Evolutionary conservation across 2,888 invertebrate species (phyloP).

Genomic region (Caenorhabditis macrosperma): DNA sequence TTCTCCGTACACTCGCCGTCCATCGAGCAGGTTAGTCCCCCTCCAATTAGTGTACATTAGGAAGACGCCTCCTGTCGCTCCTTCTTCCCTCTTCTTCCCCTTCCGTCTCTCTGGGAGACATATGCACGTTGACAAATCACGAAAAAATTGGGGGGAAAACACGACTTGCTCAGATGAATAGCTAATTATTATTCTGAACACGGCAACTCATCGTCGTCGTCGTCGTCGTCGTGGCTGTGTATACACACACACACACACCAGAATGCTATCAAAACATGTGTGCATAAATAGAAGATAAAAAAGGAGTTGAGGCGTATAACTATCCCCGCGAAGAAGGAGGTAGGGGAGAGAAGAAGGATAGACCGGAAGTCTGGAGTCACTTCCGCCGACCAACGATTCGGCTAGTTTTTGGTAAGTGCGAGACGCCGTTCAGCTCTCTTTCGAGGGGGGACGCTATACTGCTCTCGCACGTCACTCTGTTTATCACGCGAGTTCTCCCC

Average conservation of each 20-base stretch:
- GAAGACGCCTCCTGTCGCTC: neutral
- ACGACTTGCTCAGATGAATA: slow-evolving; percentile 24
- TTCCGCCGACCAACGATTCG: slow-evolving; percentile 34
- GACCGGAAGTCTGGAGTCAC: slow-evolving; percentile 50
- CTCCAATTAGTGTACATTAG: slow-evolving; percentile 40
- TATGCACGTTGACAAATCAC: slow-evolving; percentile 1
- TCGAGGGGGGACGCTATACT: no score
- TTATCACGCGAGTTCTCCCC: slow-evolving; percentile 8
- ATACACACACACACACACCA: neutral
- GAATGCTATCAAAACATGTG: neutral
- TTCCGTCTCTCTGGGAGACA: slow-evolving; percentile 12
- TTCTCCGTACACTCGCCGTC: slow-evolving; percentile 72
- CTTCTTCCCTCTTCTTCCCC: neutral
- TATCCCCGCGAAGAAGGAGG: slow-evolving; percentile 7
- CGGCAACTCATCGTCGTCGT: neutral
- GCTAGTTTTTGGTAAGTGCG: neutral
- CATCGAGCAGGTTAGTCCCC: slow-evolving; percentile 73
- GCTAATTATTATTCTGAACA: slow-evolving; percentile 40
- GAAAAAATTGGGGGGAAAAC: slow-evolving; percentile 5
- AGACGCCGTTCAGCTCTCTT: neutral
- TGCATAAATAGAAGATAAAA: neutral
- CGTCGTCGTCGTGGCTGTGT: neutral
- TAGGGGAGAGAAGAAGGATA: slow-evolving; percentile 2
- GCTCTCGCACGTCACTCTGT: slow-evolving; percentile 37
- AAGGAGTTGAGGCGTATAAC: neutral